Percentiles rank a stretch among this genome's conserved stretches.
Conservation (phyloP, 1,140 invertebrate species). For the Sitobion miscanthi region DNA sequence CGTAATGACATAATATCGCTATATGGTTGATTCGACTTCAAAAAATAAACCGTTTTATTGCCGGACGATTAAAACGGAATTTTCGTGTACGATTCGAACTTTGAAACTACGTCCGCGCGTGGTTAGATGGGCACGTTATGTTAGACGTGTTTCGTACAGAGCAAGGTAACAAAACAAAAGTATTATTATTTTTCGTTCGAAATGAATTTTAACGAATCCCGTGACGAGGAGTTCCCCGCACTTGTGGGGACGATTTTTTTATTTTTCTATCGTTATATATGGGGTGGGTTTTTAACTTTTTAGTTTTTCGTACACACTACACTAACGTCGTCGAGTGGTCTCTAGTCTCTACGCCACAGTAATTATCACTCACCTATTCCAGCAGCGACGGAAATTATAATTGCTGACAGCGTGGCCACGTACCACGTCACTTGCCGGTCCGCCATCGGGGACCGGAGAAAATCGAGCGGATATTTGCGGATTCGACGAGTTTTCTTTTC, state of each 20-base stretch:
- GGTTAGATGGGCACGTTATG: background rate
- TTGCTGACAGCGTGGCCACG: background rate
- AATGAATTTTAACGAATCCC: background rate
- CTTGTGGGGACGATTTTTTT: background rate
- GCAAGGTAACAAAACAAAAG: background rate
- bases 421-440: constrained; percentile 28
- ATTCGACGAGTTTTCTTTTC: background rate
- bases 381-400: constrained; percentile 33
- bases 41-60: background rate
- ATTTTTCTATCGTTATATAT: background rate
- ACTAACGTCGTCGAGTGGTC: background rate
- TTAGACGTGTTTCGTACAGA: background rate
- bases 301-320: background rate
- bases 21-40: background rate
- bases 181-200: background rate
- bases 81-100: background rate
- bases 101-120: background rate
- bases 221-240: background rate
- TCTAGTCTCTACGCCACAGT: background rate
- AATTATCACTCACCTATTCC: constrained; percentile 43
- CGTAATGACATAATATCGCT: background rate
- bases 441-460: background rate
- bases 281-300: background rate
- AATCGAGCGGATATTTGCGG: too few species aligned
- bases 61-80: background rate